These are phyloP conservation scores for Callocephalon fimbriatum DNA, from an alignment of 2,113 vertebrate genomes.

Conservation along the genomic window DNA sequence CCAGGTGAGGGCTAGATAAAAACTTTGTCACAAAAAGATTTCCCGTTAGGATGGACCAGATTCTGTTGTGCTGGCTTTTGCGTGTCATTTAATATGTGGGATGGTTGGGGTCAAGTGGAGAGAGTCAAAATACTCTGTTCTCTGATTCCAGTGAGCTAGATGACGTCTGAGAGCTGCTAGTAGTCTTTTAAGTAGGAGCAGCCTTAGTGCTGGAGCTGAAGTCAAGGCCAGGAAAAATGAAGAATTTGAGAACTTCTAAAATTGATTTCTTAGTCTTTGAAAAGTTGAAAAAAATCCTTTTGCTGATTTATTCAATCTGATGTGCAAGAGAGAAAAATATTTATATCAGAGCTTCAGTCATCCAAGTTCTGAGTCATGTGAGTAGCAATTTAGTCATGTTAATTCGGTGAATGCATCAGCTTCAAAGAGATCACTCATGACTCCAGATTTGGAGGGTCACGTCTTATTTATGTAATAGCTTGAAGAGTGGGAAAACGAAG, in stretches of 20 bases:
- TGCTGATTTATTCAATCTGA: background rate
- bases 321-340: background rate
- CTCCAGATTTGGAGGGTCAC: slow-evolving; percentile 11
- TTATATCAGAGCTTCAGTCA: background rate
- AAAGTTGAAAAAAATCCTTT: background rate
- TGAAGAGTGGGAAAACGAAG: slow-evolving; percentile 22
- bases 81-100: background rate
- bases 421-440: slow-evolving; percentile 18
- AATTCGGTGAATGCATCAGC: background rate
- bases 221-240: background rate
- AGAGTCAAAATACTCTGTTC: background rate
- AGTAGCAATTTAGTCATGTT: background rate
- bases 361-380: slow-evolving; percentile 9
- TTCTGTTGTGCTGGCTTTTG: background rate
- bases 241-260: background rate
- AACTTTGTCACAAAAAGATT: background rate
- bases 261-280: background rate
- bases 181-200: background rate
- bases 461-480: slow-evolving; percentile 29
- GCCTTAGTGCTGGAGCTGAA: background rate
- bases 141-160: background rate
- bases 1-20: background rate
- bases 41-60: background rate
- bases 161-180: background rate
- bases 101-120: background rate